A percentile compares a stretch with the other conserved stretches of the same genome.
These are phyloP conservation scores for Heterotilapia buettikoferi DNA, from an alignment of 2,113 vertebrate genomes.

Conservation along the genomic window DNA sequence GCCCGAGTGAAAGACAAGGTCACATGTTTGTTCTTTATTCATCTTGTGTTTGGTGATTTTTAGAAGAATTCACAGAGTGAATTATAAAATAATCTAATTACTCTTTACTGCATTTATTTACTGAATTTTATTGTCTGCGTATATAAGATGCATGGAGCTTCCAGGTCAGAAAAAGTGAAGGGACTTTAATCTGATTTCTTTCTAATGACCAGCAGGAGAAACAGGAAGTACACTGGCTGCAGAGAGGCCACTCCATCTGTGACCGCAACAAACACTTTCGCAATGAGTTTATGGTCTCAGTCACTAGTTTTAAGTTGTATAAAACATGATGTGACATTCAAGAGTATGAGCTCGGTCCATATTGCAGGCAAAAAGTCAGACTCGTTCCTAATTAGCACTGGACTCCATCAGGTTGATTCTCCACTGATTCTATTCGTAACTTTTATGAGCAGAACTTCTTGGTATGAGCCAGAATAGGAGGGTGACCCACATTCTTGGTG, in stretches of 20 bases:
- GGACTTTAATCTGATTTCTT: not conserved
- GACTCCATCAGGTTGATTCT: not conserved
- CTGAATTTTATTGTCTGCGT: not conserved
- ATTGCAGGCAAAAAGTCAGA: not conserved
- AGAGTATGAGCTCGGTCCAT: not conserved
- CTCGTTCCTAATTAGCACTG: not conserved
- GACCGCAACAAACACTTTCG: accelerated
- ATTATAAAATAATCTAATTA: not conserved
- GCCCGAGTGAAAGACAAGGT: not conserved
- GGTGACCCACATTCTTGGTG: not conserved
- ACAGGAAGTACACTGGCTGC: not conserved
- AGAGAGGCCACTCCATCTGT: not conserved
- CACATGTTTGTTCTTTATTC: not conserved
- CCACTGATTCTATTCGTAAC: not conserved
- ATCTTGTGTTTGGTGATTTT: not conserved
- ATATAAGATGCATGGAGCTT: not conserved
- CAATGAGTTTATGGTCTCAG: not conserved
- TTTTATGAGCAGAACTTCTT: not conserved
- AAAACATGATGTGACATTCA: not conserved
- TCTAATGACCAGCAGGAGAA: not conserved
- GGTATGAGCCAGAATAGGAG: no score
- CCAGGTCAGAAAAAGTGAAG: not conserved
- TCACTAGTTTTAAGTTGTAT: not conserved
- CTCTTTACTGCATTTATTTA: not conserved
- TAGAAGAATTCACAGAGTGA: not conserved